Base-by-base conservation (phyloP, 2,888 invertebrate species). In the Lasiommata megera region DNA sequence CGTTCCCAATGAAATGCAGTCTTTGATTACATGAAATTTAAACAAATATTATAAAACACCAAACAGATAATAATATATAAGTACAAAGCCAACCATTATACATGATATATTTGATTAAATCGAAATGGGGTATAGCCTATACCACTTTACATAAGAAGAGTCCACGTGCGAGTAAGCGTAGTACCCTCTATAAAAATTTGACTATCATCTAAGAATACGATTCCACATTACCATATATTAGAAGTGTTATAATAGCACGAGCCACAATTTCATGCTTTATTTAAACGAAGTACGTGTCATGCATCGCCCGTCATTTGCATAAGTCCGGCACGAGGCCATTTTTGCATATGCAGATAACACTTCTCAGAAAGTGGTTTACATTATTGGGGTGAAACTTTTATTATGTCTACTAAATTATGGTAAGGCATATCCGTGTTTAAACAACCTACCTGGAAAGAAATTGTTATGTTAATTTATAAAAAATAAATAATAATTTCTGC, bases 321-420 rank as follows among this genome's bases (percentile, higher is more conserved):
- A 53, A 53, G 53, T 53, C 43, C 53, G 53, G 43, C 53, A 53
- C 53, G 53, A 52, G 52, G 52, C 17, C 31, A 61, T 57, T 47
- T 61, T 61, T 61, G 51, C 57, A 57, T 61, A 61, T 61, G 57
- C 57, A 54, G 60, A 61, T 61, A 57, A 40, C 51, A 51, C 51
- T 54, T 61, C 60, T 57, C 40, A 36, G 51, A 54, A 61, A 36
- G 46, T 36, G 38, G 56, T 38, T 61, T 56, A 46, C 47, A 56
- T 37, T 56, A 50, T 56, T 54, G 34, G 58, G 55, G 57, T 63
- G 54, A 38, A 67, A 38, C 50, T 51, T 46, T 16, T 46, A 46
- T 11, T 31, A 46, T 46, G 46, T 31, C 46, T 46, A 16, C 46
- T 46, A 6, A 46, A 31, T 46, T 46, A 31, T 16, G 11, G 34